phyloP scores from a whole-genome alignment of 2,797 vertebrate species.

The Pelobates cultripes region DNA sequence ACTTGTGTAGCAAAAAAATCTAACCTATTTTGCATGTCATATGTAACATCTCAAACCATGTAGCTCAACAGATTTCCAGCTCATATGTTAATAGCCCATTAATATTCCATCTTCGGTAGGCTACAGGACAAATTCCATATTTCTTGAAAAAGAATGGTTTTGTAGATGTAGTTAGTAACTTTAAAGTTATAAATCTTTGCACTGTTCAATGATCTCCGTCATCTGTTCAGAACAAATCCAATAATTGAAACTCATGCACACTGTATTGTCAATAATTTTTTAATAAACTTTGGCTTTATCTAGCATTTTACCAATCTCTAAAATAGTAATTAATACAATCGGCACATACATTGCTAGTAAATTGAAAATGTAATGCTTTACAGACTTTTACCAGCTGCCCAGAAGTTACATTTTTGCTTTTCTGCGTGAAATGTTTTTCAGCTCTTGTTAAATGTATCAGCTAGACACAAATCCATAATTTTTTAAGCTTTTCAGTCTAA shows the following conservation, averaged over 20 bases:
- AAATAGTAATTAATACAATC: constrained; percentile 2
- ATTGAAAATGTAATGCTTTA: constrained; percentile 22
- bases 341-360: constrained; percentile 12
- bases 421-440: background rate
- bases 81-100: no score
- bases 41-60: no score
- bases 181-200: constrained; percentile 1
- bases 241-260: background rate
- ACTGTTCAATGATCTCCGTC: background rate
- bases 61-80: no score
- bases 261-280: background rate
- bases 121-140: no score
- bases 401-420: constrained; percentile 7
- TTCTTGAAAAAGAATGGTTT: background rate
- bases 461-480: constrained; percentile 1
- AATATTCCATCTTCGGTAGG: no score
- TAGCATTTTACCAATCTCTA: constrained; percentile 6
- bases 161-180: background rate
- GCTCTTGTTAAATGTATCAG: background rate
- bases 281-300: background rate
- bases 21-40: no score
- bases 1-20: no score
- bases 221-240: background rate
- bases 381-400: constrained; percentile 21
- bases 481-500: background rate